Conservation (phyloP, 2,797 vertebrate species). For the Lerista edwardsae region DNA sequence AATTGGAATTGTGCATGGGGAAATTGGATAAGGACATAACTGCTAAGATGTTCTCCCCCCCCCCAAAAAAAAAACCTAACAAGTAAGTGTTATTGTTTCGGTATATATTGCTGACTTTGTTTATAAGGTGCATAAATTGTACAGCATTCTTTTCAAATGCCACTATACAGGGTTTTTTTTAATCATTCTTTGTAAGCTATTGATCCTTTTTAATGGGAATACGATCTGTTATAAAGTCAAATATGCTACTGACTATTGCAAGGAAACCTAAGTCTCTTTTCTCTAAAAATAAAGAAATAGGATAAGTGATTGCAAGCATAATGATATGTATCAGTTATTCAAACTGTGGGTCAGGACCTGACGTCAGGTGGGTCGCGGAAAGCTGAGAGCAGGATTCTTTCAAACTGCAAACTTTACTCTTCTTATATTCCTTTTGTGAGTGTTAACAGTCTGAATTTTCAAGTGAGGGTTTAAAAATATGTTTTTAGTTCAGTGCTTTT, state of each 20-base stretch:
- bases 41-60: slow-evolving; percentile 23
- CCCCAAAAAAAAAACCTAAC: slow-evolving; percentile 20
- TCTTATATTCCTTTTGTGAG: no score
- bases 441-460: no score
- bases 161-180: neutral
- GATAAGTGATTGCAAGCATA: neutral
- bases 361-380: no score
- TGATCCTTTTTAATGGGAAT: neutral
- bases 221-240: slow-evolving; percentile 5
- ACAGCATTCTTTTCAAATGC: neutral
- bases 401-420: no score
- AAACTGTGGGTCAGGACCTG: no score
- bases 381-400: no score
- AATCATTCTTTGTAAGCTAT: neutral
- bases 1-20: slow-evolving; percentile 53
- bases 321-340: no score
- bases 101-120: neutral
- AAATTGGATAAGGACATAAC: slow-evolving; percentile 44
- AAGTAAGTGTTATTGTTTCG: slow-evolving; percentile 25
- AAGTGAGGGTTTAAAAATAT: no score
- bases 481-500: no score
- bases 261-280: neutral
- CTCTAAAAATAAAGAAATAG: neutral
- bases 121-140: slow-evolving; percentile 33
- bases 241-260: slow-evolving; percentile 8